phyloP scores from a whole-genome alignment of 2,797 vertebrate genomes.

The Smutsia gigantea region DNA sequence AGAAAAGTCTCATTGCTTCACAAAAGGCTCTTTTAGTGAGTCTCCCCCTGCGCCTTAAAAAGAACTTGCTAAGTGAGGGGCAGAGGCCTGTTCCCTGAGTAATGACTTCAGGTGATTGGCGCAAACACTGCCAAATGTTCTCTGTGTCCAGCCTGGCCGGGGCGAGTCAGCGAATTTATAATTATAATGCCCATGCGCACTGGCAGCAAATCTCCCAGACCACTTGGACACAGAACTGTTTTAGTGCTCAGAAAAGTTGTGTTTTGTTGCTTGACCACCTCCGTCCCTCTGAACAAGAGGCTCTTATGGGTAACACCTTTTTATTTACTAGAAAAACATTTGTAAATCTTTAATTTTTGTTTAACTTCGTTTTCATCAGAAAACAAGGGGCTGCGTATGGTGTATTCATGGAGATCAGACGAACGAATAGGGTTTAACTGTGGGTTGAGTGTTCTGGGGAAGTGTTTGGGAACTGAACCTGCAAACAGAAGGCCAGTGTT shows the following conservation, averaged over 20 bases:
- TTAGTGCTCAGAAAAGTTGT: neutral
- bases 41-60: constrained; percentile 27
- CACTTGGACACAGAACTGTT: neutral
- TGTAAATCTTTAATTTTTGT: constrained; percentile 55
- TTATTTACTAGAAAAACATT: constrained; percentile 72
- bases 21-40: constrained; percentile 68
- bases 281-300: constrained; percentile 53
- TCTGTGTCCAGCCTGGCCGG: neutral
- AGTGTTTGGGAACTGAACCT: constrained; percentile 66
- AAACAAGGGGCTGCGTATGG: constrained; percentile 14
- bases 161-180: constrained; percentile 60
- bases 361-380: constrained; percentile 67
- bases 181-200: neutral
- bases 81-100: constrained; percentile 56
- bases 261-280: constrained; percentile 1
- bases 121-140: constrained; percentile 1
- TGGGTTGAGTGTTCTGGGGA: constrained; percentile 62
- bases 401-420: constrained; percentile 63
- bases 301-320: constrained; percentile 54
- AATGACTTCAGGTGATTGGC: constrained; percentile 57
- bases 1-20: constrained; percentile 53
- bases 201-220: neutral
- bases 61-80: constrained; percentile 51
- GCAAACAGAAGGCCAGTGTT: constrained; percentile 75
- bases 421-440: constrained; percentile 61